These are phyloP conservation scores for Eufriesea mexicana DNA, from an alignment of 1,140 invertebrate genomes.

Conservation along the genomic window DNA sequence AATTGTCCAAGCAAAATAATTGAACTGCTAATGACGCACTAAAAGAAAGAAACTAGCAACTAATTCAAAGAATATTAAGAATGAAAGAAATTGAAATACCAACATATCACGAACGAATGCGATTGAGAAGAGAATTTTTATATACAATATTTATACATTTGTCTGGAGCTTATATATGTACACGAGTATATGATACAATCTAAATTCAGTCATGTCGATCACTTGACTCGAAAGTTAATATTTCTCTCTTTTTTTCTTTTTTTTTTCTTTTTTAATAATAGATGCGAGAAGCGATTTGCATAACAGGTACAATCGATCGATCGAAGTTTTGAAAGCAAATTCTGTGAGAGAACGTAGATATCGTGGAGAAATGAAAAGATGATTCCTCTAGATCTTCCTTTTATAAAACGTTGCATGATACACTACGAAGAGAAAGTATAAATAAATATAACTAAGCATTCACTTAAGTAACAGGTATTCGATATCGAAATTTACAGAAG, in stretches of 20 bases:
- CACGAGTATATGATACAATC: neutral
- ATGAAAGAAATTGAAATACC: neutral
- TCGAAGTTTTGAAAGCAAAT: neutral
- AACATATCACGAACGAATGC: neutral
- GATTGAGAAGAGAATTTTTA: neutral
- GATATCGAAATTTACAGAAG: neutral
- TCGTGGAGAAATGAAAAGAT: neutral
- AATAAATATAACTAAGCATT: constrained; percentile 12
- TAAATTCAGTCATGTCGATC: neutral
- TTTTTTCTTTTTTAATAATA: too few relatives aligned
- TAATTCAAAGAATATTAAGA: too few relatives aligned
- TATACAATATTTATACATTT: neutral
- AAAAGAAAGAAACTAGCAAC: neutral
- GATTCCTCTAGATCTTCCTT: neutral
- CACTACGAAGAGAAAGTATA: neutral
- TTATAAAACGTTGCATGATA: neutral
- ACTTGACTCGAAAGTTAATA: neutral
- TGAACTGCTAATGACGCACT: neutral
- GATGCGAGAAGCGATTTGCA: constrained; percentile 4
- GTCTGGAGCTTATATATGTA: neutral
- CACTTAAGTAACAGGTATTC: neutral
- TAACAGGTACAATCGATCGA: neutral
- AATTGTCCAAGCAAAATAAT: neutral
- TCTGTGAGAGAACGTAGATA: neutral
- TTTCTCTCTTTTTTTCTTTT: too few relatives aligned